Evolutionary conservation across 2,797 vertebrate species (phyloP).

Genomic region (Hyperoplus lanceolatus): DNA sequence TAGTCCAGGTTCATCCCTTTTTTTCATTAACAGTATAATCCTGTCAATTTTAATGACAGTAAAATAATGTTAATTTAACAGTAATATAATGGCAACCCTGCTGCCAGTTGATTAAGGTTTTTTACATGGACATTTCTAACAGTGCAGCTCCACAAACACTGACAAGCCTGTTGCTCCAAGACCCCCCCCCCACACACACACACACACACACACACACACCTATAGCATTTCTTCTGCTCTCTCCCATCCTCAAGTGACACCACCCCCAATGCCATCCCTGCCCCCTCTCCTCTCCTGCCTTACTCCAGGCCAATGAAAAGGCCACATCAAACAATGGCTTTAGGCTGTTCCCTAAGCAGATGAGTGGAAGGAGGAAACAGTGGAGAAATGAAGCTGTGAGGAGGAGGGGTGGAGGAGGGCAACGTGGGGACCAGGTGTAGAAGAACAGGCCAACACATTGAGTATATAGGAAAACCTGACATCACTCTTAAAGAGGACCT

Average conservation of each 20-base stretch:
- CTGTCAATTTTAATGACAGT: too few species aligned
- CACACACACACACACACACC: too few species aligned
- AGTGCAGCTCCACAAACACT: slow-evolving; percentile 9
- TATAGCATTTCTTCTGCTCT: slow-evolving; percentile 35
- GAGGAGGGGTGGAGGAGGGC: neutral
- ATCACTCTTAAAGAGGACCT: too few species aligned
- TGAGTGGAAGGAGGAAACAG: slow-evolving; percentile 36
- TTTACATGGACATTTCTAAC: too few species aligned
- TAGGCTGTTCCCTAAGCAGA: slow-evolving; percentile 46
- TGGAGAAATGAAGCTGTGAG: slow-evolving; percentile 20
- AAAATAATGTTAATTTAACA: too few species aligned
- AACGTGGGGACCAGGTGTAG: neutral
- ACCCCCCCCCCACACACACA: neutral
- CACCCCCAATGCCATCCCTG: slow-evolving; percentile 8
- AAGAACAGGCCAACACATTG: neutral
- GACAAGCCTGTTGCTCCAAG: slow-evolving; percentile 43
- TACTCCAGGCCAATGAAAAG: slow-evolving; percentile 63
- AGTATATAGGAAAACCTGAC: neutral
- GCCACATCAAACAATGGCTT: slow-evolving; percentile 75
- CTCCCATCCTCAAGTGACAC: slow-evolving; percentile 44
- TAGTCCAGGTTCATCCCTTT: too few species aligned
- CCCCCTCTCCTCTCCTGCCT: slow-evolving; percentile 16
- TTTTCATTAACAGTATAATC: too few species aligned
- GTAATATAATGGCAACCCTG: too few species aligned
- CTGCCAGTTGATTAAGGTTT: too few species aligned